Conservation (phyloP, 2,113 vertebrate species). For the Odontesthes bonariensis region DNA sequence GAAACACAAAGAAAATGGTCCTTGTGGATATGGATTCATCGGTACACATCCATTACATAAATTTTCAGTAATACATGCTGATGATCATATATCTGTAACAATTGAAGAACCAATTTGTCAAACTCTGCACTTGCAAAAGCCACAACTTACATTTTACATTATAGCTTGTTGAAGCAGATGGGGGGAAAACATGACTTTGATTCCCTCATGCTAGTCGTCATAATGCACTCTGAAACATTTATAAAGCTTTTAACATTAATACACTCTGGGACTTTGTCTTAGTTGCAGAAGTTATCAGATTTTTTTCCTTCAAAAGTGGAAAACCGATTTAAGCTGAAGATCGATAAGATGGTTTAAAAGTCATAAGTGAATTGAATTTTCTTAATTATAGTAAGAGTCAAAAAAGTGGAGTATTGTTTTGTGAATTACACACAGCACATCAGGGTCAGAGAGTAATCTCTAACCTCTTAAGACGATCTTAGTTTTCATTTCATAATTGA, state of each 20-base stretch:
- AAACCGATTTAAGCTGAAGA: constrained; percentile 51
- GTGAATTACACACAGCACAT: constrained; percentile 69
- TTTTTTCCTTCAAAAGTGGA: constrained; percentile 32
- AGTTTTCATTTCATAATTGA: constrained; percentile 78
- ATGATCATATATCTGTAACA: constrained; percentile 16
- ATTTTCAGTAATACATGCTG: constrained; percentile 1
- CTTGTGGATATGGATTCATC: constrained; percentile 31
- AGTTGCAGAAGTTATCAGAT: constrained; percentile 54
- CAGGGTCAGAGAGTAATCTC: constrained; percentile 63
- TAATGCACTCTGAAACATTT: constrained; percentile 51
- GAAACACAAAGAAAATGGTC: constrained; percentile 50
- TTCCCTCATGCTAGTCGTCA: constrained; percentile 22
- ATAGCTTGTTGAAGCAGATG: constrained; percentile 3
- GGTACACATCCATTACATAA: constrained; percentile 10
- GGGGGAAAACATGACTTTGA: constrained; percentile 25
- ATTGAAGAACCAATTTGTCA: constrained; percentile 20
- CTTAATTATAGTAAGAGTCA: constrained; percentile 75
- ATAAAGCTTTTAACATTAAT: constrained; percentile 65
- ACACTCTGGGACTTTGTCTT: constrained; percentile 51
- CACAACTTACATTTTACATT: constrained; percentile 14
- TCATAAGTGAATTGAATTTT: constrained; percentile 78
- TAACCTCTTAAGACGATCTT: constrained; percentile 47
- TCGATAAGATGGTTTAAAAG: constrained; percentile 65
- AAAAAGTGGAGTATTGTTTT: constrained; percentile 56
- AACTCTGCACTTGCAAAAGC: constrained; percentile 21